Conservation (phyloP, 1,140 invertebrate genomes). For the Chymomyza costata region DNA sequence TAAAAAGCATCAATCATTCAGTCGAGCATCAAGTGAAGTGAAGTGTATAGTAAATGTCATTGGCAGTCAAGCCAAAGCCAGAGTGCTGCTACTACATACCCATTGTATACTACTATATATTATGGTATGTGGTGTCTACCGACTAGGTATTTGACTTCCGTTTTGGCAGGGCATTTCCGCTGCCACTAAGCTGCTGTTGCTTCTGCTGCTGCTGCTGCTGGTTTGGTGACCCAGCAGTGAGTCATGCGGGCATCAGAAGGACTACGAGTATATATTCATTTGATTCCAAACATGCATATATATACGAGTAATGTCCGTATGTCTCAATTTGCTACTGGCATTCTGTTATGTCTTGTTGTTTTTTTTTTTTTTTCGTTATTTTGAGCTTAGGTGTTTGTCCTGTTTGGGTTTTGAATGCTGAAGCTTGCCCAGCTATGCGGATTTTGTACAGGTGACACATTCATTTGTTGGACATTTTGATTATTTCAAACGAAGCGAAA, state of each 20-base stretch:
- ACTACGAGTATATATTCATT: too few relatives aligned
- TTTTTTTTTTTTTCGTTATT: conserved; percentile 25
- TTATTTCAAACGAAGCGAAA: conserved; percentile 58
- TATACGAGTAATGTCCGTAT: conserved; percentile 26
- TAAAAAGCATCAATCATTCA: conserved; percentile 72
- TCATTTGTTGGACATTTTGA: conserved; percentile 60
- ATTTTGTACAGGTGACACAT: conserved; percentile 60
- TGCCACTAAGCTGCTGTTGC: conserved; percentile 15
- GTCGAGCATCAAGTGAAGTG: conserved; percentile 58
- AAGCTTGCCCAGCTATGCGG: conserved; percentile 22
- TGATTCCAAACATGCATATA: conserved; percentile 1
- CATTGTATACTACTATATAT: too few relatives aligned
- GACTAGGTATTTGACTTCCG: conserved; percentile 40
- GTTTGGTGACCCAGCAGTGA: too few relatives aligned
- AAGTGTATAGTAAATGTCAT: conserved; percentile 70
- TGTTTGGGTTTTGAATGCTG: conserved; percentile 3
- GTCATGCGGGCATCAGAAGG: neutral
- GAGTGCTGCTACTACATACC: too few relatives aligned
- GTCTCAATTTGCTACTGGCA: conserved; percentile 39
- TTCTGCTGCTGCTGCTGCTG: too few relatives aligned
- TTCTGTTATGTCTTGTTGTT: conserved; percentile 2
- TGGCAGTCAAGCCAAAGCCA: conserved; percentile 34
- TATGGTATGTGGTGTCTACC: too few relatives aligned
- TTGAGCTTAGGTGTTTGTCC: conserved; percentile 10
- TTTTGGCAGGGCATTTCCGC: conserved; percentile 50